Evolutionary conservation across 2,888 invertebrate genomes (phyloP).

Genomic region (Exocentrus adspersus): DNA sequence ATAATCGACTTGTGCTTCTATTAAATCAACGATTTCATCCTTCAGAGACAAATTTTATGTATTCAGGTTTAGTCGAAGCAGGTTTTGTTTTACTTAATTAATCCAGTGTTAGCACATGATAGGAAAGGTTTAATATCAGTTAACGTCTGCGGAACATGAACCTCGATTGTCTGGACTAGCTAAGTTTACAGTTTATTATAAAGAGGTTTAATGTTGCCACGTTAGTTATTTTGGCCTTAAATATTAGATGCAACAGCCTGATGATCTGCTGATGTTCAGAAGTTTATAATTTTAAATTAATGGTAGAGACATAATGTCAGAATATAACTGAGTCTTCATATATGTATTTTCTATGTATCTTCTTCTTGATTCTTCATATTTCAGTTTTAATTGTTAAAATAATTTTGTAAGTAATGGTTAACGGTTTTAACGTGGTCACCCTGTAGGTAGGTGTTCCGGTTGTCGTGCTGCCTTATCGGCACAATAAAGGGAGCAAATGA

Average conservation of each 20-base stretch:
- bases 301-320: too few relatives aligned
- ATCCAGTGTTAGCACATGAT: background rate
- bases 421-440: too few relatives aligned
- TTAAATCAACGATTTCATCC: background rate
- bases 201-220: background rate
- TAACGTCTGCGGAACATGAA: background rate
- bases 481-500: slow-evolving; percentile 8
- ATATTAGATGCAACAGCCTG: background rate
- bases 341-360: too few relatives aligned
- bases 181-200: background rate
- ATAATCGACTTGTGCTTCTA: too few relatives aligned
- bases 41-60: background rate
- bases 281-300: too few relatives aligned
- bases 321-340: too few relatives aligned
- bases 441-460: too few relatives aligned
- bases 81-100: background rate
- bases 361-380: too few relatives aligned
- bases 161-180: background rate
- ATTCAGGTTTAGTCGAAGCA: background rate
- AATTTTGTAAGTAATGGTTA: too few relatives aligned
- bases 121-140: slow-evolving; percentile 3
- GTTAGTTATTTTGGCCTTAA: background rate
- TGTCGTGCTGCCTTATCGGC: background rate
- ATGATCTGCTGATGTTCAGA: too few relatives aligned
- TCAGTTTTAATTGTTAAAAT: too few relatives aligned